phyloP scores from a whole-genome alignment of 2,113 vertebrate genomes.

The Heterochromis multidens region DNA sequence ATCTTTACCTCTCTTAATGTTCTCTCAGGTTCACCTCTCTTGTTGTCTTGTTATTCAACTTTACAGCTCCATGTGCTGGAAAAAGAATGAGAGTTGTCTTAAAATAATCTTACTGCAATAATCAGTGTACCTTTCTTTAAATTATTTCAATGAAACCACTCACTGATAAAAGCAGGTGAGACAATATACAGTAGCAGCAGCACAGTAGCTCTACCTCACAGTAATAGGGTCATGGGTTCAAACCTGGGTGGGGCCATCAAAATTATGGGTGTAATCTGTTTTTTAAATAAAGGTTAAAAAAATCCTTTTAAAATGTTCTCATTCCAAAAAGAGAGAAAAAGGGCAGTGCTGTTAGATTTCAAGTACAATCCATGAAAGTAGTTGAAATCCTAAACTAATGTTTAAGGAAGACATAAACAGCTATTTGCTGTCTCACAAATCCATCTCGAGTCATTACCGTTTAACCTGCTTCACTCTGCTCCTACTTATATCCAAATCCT shows the following conservation, averaged over 20 bases:
- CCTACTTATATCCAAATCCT: slow-evolving; percentile 61
- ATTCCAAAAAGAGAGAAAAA: background rate
- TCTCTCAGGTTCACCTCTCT: no score
- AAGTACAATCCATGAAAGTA: background rate
- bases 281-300: background rate
- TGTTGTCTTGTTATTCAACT: slow-evolving; percentile 18
- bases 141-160: background rate
- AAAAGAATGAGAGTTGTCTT: slow-evolving; percentile 28
- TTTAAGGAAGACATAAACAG: slow-evolving; percentile 13
- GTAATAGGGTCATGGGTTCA: no score
- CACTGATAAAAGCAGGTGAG: background rate
- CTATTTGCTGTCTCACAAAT: slow-evolving; percentile 41
- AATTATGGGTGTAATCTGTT: background rate
- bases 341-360: background rate
- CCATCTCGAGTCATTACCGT: slow-evolving; percentile 37
- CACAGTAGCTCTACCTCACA: no score
- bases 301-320: background rate
- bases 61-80: slow-evolving; percentile 20
- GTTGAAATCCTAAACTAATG: background rate
- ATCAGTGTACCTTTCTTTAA: no score
- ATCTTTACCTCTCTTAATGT: no score
- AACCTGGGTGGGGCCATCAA: background rate
- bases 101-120: no score
- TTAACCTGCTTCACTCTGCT: slow-evolving; percentile 47
- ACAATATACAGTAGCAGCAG: background rate